Conservation (phyloP, 1,140 invertebrate genomes). For the Mizuhopecten yessoensis region DNA sequence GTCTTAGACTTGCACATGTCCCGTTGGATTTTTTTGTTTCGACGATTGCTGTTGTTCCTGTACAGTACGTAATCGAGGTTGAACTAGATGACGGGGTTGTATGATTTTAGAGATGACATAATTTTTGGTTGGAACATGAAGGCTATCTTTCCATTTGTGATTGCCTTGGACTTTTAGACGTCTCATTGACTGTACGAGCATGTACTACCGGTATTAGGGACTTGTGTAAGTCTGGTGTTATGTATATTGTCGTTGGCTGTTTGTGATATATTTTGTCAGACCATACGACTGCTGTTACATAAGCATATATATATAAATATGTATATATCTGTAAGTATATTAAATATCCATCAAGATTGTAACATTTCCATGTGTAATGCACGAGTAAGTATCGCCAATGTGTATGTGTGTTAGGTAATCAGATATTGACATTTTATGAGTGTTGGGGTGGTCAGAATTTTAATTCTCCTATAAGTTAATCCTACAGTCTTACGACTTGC, state of each 20-base stretch:
- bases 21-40: too few species aligned
- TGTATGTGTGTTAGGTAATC: too few species aligned
- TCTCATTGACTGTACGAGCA: neutral
- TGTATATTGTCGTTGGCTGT: constrained; percentile 4
- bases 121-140: neutral
- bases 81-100: neutral
- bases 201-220: neutral
- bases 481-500: too few species aligned
- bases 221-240: neutral
- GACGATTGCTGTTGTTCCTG: neutral
- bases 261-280: constrained; percentile 39
- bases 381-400: neutral
- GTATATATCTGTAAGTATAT: neutral
- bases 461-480: too few species aligned
- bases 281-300: constrained; percentile 23
- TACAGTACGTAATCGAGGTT: neutral
- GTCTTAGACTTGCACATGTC: constrained; percentile 25
- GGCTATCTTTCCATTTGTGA: neutral
- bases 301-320: neutral
- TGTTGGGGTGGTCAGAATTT: too few species aligned
- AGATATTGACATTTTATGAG: too few species aligned
- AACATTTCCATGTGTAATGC: neutral
- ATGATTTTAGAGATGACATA: neutral
- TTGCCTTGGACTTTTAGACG: neutral
- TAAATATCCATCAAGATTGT: neutral